A percentile compares a stretch with the other conserved stretches of the same genome.
Evolutionary conservation across 2,797 vertebrate genomes (phyloP).

Genomic region (Onychomys arenicola): DNA sequence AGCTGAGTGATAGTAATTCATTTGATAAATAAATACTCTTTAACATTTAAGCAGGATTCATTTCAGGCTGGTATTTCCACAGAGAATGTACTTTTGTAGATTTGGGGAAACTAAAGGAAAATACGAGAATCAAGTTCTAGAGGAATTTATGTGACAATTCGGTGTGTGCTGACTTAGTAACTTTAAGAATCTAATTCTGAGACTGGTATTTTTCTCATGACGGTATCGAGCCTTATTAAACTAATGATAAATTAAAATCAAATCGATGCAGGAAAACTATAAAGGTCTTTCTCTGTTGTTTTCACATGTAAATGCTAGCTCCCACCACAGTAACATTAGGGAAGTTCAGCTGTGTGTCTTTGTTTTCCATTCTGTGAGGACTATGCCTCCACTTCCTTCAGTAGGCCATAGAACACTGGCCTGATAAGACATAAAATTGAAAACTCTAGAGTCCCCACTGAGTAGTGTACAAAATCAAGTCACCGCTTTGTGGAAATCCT

Average conservation of each 20-base stretch:
- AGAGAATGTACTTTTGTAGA: not conserved
- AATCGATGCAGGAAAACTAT: not conserved
- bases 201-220: not conserved
- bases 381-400: not conserved
- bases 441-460: not conserved
- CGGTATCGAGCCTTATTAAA: not conserved
- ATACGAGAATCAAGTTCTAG: not conserved
- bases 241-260: not conserved
- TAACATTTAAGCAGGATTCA: constrained; percentile 6
- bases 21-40: constrained; percentile 54
- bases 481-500: not conserved
- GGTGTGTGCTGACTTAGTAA: not conserved
- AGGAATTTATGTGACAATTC: not conserved
- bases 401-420: not conserved
- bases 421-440: not conserved
- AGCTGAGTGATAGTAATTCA: constrained; percentile 52
- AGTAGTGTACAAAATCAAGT: not conserved
- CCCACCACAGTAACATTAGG: not conserved
- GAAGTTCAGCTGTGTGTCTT: not conserved
- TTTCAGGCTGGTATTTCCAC: constrained; percentile 26
- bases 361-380: not conserved
- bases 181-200: not conserved
- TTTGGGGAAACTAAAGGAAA: constrained; percentile 10
- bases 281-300: not conserved
- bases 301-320: not conserved